Conservation (phyloP, 2,888 invertebrate genomes). For the Drosophila paucipuncta region DNA sequence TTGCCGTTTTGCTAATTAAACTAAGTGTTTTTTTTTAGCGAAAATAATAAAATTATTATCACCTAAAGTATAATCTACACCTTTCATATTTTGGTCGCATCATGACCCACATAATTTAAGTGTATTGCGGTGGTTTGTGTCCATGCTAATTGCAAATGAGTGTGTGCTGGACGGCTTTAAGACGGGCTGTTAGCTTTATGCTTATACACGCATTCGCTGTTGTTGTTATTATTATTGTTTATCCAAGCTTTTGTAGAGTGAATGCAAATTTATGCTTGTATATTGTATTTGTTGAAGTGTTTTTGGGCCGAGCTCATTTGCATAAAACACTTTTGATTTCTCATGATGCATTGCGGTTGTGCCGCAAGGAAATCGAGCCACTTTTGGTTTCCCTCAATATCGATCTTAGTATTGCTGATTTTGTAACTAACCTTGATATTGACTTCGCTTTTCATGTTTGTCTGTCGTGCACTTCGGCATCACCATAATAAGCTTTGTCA, state of each 20-base stretch:
- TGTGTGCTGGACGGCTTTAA: conserved; percentile 25
- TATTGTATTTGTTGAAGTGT: conserved; percentile 34
- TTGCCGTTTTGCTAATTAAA: conserved; percentile 61
- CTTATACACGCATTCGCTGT: conserved; percentile 37
- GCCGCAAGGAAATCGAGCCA: conserved; percentile 49
- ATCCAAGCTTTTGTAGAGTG: conserved; percentile 41
- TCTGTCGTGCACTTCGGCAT: conserved; percentile 22
- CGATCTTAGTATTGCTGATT: conserved; percentile 43
- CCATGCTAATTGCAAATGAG: conserved; percentile 19
- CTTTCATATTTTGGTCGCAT: conserved; percentile 45
- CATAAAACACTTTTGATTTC: conserved; percentile 73
- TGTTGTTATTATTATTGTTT: conserved; percentile 21
- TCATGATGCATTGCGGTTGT: conserved; percentile 23
- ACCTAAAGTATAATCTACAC: conserved; percentile 34
- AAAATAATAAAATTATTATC: not conserved
- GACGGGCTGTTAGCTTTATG: conserved; percentile 39
- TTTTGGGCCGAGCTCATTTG: conserved; percentile 58
- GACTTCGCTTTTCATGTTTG: conserved; percentile 49
- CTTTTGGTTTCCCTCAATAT: conserved; percentile 46
- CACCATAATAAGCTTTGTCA: conserved; percentile 25
- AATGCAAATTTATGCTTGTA: conserved; percentile 63
- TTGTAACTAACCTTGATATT: conserved; percentile 81
- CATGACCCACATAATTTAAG: conserved; percentile 64
- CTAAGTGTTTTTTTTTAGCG: conserved; percentile 21
- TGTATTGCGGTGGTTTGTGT: conserved; percentile 22